Evolutionary conservation across 35 echinoderm and acorn worm species (phyloP).

Genomic region (Lytechinus variegatus): DNA sequence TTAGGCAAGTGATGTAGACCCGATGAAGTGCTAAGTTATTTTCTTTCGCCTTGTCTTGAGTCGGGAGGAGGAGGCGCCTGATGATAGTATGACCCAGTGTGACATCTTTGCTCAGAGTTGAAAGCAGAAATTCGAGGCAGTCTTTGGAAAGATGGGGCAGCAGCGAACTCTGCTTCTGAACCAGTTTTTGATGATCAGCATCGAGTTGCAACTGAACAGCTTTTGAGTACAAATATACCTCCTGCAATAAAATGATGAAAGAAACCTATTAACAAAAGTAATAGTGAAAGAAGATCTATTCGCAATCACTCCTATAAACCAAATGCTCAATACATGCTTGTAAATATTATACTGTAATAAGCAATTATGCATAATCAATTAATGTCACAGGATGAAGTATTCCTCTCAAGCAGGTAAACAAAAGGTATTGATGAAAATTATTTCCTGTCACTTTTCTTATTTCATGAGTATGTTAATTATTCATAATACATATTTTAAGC

Average conservation of each 20-base stretch:
- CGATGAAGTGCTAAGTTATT: conserved; percentile 77
- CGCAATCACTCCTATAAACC: not conserved
- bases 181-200: not conserved
- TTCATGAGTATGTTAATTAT: too few relatives aligned
- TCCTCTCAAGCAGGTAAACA: too few relatives aligned
- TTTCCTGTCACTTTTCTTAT: too few relatives aligned
- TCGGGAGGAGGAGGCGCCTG: conserved; percentile 46
- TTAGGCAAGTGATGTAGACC: conserved; percentile 70
- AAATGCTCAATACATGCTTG: too few relatives aligned
- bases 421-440: too few relatives aligned
- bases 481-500: too few relatives aligned
- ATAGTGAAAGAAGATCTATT: not conserved
- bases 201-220: conserved; percentile 49
- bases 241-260: conserved; percentile 51
- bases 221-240: conserved; percentile 63
- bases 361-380: too few relatives aligned
- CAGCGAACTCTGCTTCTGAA: not conserved
- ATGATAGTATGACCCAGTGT: conserved; percentile 74
- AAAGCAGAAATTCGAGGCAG: conserved; percentile 54
- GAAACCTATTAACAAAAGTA: not conserved
- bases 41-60: not conserved
- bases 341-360: too few relatives aligned
- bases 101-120: conserved; percentile 52
- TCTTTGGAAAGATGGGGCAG: conserved; percentile 46
- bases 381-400: too few relatives aligned